Evolutionary conservation across 1,140 invertebrate species (phyloP).

Genomic region (Cotesia glomerata): DNA sequence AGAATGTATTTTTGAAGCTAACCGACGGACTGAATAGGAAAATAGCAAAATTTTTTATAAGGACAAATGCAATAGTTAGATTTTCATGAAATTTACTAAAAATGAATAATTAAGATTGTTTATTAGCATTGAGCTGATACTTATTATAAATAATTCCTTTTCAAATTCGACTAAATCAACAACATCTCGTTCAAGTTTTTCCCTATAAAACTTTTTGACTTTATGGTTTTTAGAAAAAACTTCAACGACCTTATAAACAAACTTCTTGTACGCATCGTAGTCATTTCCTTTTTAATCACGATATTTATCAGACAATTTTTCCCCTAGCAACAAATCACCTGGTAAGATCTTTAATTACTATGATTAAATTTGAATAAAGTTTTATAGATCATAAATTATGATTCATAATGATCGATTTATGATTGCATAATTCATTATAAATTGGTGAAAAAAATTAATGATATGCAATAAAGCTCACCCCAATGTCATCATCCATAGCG

Average conservation of each 20-base stretch:
- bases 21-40: too few relatives aligned
- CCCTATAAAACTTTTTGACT: not conserved
- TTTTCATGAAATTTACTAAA: not conserved
- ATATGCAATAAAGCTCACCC: not conserved
- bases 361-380: not conserved
- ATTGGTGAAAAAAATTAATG: not conserved
- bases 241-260: not conserved
- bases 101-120: not conserved
- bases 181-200: not conserved
- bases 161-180: conserved; percentile 21
- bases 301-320: not conserved
- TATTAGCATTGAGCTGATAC: not conserved
- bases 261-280: not conserved
- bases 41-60: too few relatives aligned
- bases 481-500: not conserved
- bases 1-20: too few relatives aligned
- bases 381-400: too few relatives aligned
- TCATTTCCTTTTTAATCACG: conserved; percentile 5
- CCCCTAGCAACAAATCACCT: not conserved
- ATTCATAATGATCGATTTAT: too few relatives aligned
- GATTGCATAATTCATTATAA: not conserved
- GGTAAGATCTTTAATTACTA: not conserved
- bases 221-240: not conserved
- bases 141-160: conserved; percentile 11
- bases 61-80: too few relatives aligned